Base-by-base conservation (phyloP, 2,888 invertebrate genomes). In the Xestia c-nigrum region DNA sequence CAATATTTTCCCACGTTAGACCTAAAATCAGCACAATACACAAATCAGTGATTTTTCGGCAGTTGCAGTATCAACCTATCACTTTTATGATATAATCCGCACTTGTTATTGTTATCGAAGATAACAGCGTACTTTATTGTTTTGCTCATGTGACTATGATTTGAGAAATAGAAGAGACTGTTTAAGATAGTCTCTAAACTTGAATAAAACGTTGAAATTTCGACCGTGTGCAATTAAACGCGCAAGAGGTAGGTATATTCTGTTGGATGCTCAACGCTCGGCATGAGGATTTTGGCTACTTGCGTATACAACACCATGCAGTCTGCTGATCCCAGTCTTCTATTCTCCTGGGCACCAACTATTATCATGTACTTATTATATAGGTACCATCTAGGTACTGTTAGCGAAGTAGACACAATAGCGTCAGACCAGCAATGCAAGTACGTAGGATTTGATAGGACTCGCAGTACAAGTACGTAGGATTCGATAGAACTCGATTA, bases 11-110 rank as follows among this genome's bases (percentile, higher is more conserved):
- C 52, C 84, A 74, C 81, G 57, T 47, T 71, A 19, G 3, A 10
- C 57, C 24, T 43, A 24, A 52, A 69, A 69, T 43, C 78, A 24
- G 38, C 40, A 63, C 16, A 52, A 14, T 65, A 38, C 67, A 67
- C 69, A 74, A 77, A 79, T 64, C 79, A 71, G 70, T 73, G 78
- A 78, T 77, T 80, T 84, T 84, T 83, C 70, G 76, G 69, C 80
- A 83, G 81, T 87, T 89, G 79, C 79, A 81, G 86, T 87, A 94
- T 89, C 94, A 93, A 91, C 93, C 93, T 94, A 93, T 94, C 93
- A 94, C 94, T 94, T 94, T 94, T 93, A 94, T 91, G 85, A 80
- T 67, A 81, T 88, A 89, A 86, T 81, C 74, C 59, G 52, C 57
- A 24, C 40, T 71, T 69, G 70, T 74, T 75, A 74, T 80, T 74